Evolutionary conservation across 1,140 invertebrate genomes (phyloP).

Genomic region (Meloidogyne chitwoodi): DNA sequence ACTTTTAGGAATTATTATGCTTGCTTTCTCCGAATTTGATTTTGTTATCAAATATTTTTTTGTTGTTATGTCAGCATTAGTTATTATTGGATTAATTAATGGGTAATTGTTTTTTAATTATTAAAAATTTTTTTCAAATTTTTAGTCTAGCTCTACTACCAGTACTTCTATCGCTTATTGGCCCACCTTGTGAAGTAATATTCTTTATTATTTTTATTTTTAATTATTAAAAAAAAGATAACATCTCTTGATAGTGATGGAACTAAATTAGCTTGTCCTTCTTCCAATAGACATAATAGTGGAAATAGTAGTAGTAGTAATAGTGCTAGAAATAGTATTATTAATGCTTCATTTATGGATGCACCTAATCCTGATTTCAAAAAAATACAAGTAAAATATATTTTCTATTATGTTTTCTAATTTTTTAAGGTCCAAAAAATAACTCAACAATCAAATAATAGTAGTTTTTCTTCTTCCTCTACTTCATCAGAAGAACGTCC

Average conservation of each 20-base stretch:
- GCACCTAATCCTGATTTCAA: too few relatives aligned
- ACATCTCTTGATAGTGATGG: conserved; percentile 2
- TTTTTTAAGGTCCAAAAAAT: too few relatives aligned
- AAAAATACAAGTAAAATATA: too few relatives aligned
- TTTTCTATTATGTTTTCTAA: too few relatives aligned
- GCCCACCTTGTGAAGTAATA: conserved; percentile 78
- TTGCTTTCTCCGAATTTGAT: conserved; percentile 89
- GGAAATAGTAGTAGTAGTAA: background rate
- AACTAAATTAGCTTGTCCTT: background rate
- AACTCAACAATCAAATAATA: too few relatives aligned
- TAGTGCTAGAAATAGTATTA: too few relatives aligned
- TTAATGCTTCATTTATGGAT: too few relatives aligned
- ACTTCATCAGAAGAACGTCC: background rate
- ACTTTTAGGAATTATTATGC: conserved; percentile 76
- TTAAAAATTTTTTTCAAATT: too few relatives aligned
- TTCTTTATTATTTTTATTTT: background rate
- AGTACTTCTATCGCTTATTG: conserved; percentile 78
- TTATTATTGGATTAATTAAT: conserved; percentile 77
- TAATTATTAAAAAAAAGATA: background rate
- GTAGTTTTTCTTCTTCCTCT: background rate
- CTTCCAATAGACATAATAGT: too few relatives aligned
- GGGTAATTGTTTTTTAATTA: conserved; percentile 61
- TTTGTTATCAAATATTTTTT: conserved; percentile 91
- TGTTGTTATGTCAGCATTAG: conserved; percentile 74
- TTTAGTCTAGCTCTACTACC: conserved; percentile 78